These are phyloP conservation scores for Astur gentilis DNA, from an alignment of 2,113 vertebrate genomes.

Conservation along the genomic window DNA sequence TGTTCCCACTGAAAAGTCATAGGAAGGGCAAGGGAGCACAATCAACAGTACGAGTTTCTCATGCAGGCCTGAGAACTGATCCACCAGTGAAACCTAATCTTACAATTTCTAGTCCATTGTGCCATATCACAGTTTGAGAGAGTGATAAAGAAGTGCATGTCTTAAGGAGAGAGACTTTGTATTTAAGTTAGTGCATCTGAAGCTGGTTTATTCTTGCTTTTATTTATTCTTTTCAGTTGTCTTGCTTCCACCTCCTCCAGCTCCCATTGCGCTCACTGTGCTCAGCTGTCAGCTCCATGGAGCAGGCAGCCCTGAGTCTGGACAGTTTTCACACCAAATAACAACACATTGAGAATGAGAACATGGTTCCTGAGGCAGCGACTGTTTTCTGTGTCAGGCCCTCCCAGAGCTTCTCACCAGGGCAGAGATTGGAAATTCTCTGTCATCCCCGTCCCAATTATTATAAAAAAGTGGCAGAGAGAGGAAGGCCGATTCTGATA, in stretches of 20 bases:
- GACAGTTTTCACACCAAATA: slow-evolving; percentile 42
- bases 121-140: not conserved
- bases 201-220: not conserved
- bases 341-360: not conserved
- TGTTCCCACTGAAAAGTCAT: not conserved
- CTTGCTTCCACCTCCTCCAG: not conserved
- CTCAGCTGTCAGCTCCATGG: not conserved
- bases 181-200: not conserved
- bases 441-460: not conserved
- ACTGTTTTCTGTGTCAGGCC: slow-evolving; percentile 10
- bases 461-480: not conserved
- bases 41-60: not conserved
- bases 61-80: not conserved
- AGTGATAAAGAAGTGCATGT: not conserved
- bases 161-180: not conserved
- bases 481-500: not conserved
- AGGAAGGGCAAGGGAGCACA: not conserved
- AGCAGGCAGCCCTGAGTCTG: not conserved
- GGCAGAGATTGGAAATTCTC: slow-evolving; percentile 23
- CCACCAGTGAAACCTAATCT: not conserved
- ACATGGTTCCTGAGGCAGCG: not conserved
- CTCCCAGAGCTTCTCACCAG: not conserved
- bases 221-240: not conserved
- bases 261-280: not conserved
- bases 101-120: not conserved